These are phyloP conservation scores for Manis crassicaudata DNA, from an alignment of 2,797 vertebrate genomes.

Conservation along the genomic window DNA sequence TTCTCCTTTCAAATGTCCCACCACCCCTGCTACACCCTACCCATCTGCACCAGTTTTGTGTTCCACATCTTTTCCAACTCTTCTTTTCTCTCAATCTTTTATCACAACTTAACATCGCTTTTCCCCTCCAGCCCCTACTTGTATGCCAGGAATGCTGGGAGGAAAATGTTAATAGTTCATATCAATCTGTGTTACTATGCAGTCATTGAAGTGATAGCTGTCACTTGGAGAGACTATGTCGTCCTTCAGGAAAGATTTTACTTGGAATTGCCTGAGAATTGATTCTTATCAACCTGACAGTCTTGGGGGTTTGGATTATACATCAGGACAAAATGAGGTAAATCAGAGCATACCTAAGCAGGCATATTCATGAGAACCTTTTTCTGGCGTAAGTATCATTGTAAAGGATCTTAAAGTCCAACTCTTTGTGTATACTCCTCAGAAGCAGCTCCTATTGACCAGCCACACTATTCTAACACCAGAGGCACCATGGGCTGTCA, in stretches of 20 bases:
- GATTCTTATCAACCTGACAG: neutral
- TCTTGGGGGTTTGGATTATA: neutral
- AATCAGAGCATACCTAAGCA: neutral
- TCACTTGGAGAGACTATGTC: neutral
- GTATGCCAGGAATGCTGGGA: neutral
- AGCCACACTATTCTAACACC: neutral
- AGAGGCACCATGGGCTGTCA: neutral
- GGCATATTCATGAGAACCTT: neutral
- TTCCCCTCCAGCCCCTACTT: neutral
- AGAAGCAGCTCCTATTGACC: neutral
- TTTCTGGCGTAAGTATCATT: neutral
- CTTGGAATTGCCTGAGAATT: neutral
- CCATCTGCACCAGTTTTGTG: neutral
- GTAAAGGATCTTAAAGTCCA: neutral
- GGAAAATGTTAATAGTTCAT: neutral
- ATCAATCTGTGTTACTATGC: neutral
- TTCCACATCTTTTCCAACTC: neutral
- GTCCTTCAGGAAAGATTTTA: neutral
- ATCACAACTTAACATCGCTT: neutral
- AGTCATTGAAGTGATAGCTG: neutral
- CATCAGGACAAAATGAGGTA: neutral
- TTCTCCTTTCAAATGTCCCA: neutral
- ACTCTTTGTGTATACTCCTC: neutral
- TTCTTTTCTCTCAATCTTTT: neutral
- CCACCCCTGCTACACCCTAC: rapidly evolving